Evolutionary conservation across 2,113 vertebrate species (phyloP), one percentile per base, ranked within the genome.

Genomic region (Otolemur garnettii): DNA sequence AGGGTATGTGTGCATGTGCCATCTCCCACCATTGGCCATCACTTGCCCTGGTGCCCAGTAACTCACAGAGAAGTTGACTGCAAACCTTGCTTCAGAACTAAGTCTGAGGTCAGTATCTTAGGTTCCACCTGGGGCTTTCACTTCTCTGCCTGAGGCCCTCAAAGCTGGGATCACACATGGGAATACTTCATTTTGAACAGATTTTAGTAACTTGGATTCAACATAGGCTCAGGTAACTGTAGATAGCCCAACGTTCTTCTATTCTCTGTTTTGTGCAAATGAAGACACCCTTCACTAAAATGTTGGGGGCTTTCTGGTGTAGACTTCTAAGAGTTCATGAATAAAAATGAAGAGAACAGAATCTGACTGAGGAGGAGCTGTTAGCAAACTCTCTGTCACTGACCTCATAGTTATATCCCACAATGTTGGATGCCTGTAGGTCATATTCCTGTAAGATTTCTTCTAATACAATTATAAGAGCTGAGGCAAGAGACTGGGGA

Each of bases 351-450:
- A 42, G 21, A 69, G 18, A 66, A 83, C 21, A 18, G 1, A 8
- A 24, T 71, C 21, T 57, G 45, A 80, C 13, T 50, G 55, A 78
- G 7, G 74, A 5, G 64, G 55, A 19, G 7, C 45, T 33, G 24
- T 24, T 79, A 74, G 87, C 53, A 68, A 94, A 28, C 30, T 26
- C 66, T 93, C 87, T 87, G 26, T 81, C 55, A 74, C 42, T 13
- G 93, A 50, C 28, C 22, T 93, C 42, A 88, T 7, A n/a, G 50
- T 0, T 7, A 38, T 1, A 69, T 50, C 33, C 42, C 80, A 10
- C 11, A 64, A 69, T 35, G 26, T 18, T 35, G 8, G 50, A 33
- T 22, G 13, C n/a, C 42, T 13, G 45, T 7, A 71, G 24, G 15
- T 53, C 28, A 60, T 11, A 57, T 1, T 59, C 19, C 50, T 68